A percentile compares a stretch with the other conserved stretches of the same genome.
These are phyloP conservation scores for Pteropus alecto DNA, from an alignment of 2,113 vertebrate genomes.

Conservation along the genomic window DNA sequence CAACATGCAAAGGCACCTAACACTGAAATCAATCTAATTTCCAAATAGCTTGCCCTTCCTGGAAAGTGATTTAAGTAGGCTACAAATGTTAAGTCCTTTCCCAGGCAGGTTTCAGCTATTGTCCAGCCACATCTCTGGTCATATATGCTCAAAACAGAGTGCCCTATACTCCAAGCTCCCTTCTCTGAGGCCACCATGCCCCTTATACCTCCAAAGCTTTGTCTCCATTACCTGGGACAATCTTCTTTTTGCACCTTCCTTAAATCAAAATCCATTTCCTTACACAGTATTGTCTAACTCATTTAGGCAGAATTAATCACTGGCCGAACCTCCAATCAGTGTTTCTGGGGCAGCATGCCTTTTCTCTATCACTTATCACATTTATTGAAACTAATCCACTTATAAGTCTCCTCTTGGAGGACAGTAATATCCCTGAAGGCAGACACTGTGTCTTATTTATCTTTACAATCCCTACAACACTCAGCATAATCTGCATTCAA, in stretches of 20 bases:
- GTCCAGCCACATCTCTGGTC: neutral
- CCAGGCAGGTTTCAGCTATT: neutral
- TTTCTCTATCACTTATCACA: slow-evolving; percentile 55
- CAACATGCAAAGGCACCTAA: neutral
- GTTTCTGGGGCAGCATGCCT: neutral
- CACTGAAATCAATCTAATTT: neutral
- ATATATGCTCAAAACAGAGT: neutral
- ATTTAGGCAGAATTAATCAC: slow-evolving; percentile 33
- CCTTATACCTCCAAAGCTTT: neutral
- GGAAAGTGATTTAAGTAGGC: neutral
- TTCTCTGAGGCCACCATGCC: neutral
- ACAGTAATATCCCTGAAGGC: slow-evolving; percentile 52
- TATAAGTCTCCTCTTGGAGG: slow-evolving; percentile 54
- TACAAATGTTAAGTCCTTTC: neutral
- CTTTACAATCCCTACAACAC: neutral
- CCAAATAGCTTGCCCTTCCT: neutral
- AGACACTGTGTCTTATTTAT: slow-evolving; percentile 54
- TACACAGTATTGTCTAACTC: neutral
- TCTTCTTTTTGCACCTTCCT: neutral
- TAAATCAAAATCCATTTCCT: slow-evolving; percentile 15
- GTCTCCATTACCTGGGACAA: neutral
- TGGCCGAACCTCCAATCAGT: neutral
- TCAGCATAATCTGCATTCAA: neutral
- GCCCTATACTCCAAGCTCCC: neutral
- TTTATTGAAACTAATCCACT: slow-evolving; percentile 66